These are phyloP conservation scores for Meiosimyza decipiens DNA, from an alignment of 2,888 invertebrate genomes.

Conservation along the genomic window DNA sequence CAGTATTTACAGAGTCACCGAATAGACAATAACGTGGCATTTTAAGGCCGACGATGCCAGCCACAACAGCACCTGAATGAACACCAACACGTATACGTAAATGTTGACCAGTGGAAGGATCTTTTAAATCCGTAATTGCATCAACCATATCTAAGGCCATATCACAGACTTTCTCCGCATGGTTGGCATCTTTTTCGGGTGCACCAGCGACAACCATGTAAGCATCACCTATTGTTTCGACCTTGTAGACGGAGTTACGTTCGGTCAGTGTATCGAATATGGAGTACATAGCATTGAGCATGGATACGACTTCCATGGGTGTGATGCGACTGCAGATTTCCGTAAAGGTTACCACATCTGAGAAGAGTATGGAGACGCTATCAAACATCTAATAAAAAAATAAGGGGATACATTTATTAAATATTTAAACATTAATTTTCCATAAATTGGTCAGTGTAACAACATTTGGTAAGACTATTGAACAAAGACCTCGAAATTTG, in stretches of 20 bases:
- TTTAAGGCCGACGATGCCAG: slow-evolving; percentile 93
- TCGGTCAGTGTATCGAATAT: slow-evolving; percentile 95
- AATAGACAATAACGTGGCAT: slow-evolving; percentile 81
- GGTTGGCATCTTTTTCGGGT: slow-evolving; percentile 88
- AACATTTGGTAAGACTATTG: too few species aligned
- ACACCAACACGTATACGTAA: slow-evolving; percentile 87
- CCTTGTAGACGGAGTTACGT: slow-evolving; percentile 94
- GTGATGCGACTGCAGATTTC: slow-evolving; percentile 95
- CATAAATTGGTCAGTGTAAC: too few species aligned
- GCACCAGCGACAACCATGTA: slow-evolving; percentile 99
- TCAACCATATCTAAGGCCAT: slow-evolving; percentile 98
- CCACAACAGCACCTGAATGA: slow-evolving; percentile 91
- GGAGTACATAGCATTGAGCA: slow-evolving; percentile 98
- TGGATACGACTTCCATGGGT: slow-evolving; percentile 97
- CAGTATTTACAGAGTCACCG: slow-evolving; percentile 92
- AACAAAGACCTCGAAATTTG: too few species aligned
- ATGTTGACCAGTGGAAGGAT: slow-evolving; percentile 91
- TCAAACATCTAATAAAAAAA: slow-evolving; percentile 85
- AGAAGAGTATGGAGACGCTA: slow-evolving; percentile 94
- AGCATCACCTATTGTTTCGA: slow-evolving; percentile 97
- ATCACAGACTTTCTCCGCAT: slow-evolving; percentile 91
- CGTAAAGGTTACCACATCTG: slow-evolving; percentile 97
- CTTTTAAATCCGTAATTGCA: slow-evolving; percentile 89
- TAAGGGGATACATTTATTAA: too few species aligned
- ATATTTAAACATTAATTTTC: too few species aligned